These are phyloP conservation scores for Anthoptus insignis DNA, from an alignment of 2,888 invertebrate species.

Conservation along the genomic window DNA sequence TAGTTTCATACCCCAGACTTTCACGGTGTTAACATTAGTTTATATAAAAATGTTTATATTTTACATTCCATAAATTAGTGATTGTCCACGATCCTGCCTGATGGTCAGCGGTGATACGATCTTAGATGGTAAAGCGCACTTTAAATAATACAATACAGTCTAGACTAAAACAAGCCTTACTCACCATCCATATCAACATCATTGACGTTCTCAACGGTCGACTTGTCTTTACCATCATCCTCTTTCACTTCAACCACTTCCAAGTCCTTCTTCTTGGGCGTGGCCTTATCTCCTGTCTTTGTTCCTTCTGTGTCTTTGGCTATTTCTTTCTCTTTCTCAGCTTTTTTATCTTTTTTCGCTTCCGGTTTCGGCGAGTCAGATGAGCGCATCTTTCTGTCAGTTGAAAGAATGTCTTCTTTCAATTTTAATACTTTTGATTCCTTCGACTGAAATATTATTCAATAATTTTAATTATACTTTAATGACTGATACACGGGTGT, in stretches of 20 bases:
- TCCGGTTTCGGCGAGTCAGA: constrained; percentile 72
- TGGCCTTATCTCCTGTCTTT: constrained; percentile 17
- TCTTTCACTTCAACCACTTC: constrained; percentile 49
- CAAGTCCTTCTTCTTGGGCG: constrained; percentile 53
- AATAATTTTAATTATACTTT: too few relatives aligned
- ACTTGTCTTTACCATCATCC: constrained; percentile 1
- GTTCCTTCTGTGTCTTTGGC: constrained; percentile 45
- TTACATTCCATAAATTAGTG: too few relatives aligned
- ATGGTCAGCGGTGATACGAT: too few relatives aligned
- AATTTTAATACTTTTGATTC: constrained; percentile 72
- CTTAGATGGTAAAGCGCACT: too few relatives aligned
- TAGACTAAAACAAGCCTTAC: too few relatives aligned
- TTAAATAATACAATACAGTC: too few relatives aligned
- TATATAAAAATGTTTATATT: too few relatives aligned
- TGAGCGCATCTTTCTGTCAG: constrained; percentile 72
- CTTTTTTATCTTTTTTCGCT: constrained; percentile 53
- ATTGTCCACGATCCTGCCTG: too few relatives aligned
- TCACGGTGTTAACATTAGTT: too few relatives aligned
- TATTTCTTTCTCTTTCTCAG: constrained; percentile 46
- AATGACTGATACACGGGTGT: too few relatives aligned
- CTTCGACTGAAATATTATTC: constrained; percentile 66
- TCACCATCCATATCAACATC: constrained; percentile 65
- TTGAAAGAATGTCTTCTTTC: constrained; percentile 62
- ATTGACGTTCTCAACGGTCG: constrained; percentile 48
- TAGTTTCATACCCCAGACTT: too few relatives aligned